Percentiles rank a stretch among this genome's conserved stretches.
These are phyloP conservation scores for Labeo catla DNA, from an alignment of 2,113 vertebrate genomes.

Conservation along the genomic window DNA sequence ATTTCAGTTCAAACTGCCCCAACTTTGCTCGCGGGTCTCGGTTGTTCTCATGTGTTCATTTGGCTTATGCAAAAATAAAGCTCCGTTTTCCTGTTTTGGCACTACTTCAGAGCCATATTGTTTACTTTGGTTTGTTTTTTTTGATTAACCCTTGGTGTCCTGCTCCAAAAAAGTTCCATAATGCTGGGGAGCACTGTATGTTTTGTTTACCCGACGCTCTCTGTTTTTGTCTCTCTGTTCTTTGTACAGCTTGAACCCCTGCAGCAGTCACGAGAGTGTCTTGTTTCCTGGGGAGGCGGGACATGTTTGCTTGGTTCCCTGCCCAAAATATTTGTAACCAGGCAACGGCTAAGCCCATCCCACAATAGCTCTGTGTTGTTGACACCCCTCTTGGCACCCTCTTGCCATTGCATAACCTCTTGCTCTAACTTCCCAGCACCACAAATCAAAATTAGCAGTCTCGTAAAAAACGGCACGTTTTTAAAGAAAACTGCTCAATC, in stretches of 20 bases:
- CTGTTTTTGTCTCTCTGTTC: conserved; percentile 44
- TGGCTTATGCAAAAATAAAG: conserved; percentile 37
- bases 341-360: conserved; percentile 76
- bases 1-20: conserved; percentile 32
- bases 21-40: neutral
- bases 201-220: conserved; percentile 50
- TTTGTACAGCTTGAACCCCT: conserved; percentile 54
- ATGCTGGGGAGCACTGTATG: neutral
- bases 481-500: neutral
- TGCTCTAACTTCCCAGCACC: conserved; percentile 59
- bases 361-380: conserved; percentile 68
- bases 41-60: conserved; percentile 7
- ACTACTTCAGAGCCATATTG: conserved; percentile 1
- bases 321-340: conserved; percentile 82
- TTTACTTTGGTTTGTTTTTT: neutral
- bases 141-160: neutral
- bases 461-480: conserved; percentile 22
- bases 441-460: conserved; percentile 63
- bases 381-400: conserved; percentile 73
- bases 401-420: conserved; percentile 70
- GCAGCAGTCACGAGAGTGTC: conserved; percentile 70
- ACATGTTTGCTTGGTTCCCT: conserved; percentile 74
- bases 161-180: conserved; percentile 3
- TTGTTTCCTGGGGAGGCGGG: conserved; percentile 74
- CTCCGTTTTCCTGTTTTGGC: conserved; percentile 1